Evolutionary conservation across 2,113 vertebrate species (phyloP).

Genomic region (Mastomys coucha): DNA sequence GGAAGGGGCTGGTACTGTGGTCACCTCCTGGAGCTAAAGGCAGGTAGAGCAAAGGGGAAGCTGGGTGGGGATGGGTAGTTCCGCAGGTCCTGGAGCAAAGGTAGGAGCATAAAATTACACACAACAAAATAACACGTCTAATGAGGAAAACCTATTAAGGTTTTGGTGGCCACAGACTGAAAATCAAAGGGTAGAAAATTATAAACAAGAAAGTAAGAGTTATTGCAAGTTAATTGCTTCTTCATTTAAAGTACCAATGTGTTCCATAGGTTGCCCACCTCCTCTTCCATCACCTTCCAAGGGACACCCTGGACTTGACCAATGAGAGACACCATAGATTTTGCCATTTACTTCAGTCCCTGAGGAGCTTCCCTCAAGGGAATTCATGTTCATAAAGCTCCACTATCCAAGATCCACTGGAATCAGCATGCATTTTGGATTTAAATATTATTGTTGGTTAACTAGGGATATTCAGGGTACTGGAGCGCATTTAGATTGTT

Average conservation of each 20-base stretch:
- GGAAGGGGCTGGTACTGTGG: too few relatives aligned
- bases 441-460: constrained; percentile 28
- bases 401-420: constrained; percentile 2
- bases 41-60: too few relatives aligned
- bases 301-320: neutral
- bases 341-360: neutral
- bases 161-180: constrained; percentile 8
- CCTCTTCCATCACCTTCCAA: neutral
- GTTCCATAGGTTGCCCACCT: neutral
- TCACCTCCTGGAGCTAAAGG: too few relatives aligned
- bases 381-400: neutral
- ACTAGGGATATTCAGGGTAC: neutral
- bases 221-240: neutral
- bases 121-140: neutral
- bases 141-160: neutral
- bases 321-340: neutral
- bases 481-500: neutral
- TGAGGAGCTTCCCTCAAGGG: neutral
- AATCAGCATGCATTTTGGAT: neutral
- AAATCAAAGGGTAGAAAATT: constrained; percentile 36
- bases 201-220: constrained; percentile 11
- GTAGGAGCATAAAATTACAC: neutral
- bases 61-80: too few relatives aligned
- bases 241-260: neutral
- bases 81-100: too few relatives aligned